Evolutionary conservation across 2,888 invertebrate species (phyloP).

Genomic region (Schizotus pectinicornis): DNA sequence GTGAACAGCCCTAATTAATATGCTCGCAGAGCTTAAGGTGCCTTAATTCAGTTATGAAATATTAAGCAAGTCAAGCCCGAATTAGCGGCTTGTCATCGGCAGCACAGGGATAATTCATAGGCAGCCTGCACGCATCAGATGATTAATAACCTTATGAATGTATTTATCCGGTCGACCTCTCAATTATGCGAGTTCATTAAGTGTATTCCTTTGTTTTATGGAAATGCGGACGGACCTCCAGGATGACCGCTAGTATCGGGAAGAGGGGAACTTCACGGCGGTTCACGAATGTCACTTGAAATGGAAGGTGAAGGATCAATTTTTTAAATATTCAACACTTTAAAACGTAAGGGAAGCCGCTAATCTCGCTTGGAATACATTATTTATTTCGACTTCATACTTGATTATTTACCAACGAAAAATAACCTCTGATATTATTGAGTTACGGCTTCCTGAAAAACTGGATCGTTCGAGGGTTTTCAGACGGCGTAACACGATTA

Average conservation of each 20-base stretch:
- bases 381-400: conserved; percentile 17
- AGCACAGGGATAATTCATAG: conserved; percentile 43
- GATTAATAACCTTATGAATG: conserved; percentile 51
- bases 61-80: conserved; percentile 51
- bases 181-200: conserved; percentile 42
- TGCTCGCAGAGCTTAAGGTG: conserved; percentile 48
- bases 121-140: conserved; percentile 43
- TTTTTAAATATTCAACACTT: conserved; percentile 30
- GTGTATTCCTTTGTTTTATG: conserved; percentile 51
- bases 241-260: conserved; percentile 8
- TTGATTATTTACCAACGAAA: conserved; percentile 18
- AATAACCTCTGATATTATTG: conserved; percentile 18
- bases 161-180: conserved; percentile 45
- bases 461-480: background rate
- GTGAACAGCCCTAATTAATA: conserved; percentile 53
- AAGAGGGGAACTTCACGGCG: conserved; percentile 7
- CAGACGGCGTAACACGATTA: too few relatives aligned
- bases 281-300: conserved; percentile 22
- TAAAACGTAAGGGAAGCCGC: conserved; percentile 33
- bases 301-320: conserved; percentile 19
- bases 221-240: conserved; percentile 33
- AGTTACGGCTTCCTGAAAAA: conserved; percentile 11
- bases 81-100: conserved; percentile 52
- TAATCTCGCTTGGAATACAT: conserved; percentile 33
- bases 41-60: conserved; percentile 56